These are phyloP conservation scores for Eupithecia vulgata DNA, from an alignment of 2,888 invertebrate genomes.

Conservation along the genomic window DNA sequence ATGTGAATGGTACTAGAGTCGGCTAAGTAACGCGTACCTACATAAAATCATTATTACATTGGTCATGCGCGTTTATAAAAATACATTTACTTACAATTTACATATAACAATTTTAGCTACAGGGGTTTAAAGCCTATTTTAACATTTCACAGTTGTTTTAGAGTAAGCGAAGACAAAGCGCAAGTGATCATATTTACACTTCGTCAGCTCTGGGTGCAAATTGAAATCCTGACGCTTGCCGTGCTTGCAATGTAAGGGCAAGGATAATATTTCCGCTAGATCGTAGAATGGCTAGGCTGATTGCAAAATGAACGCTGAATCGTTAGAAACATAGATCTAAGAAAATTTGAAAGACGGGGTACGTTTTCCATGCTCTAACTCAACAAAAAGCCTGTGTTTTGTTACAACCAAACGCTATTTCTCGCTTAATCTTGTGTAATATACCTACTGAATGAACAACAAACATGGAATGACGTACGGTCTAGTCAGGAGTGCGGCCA, in stretches of 20 bases:
- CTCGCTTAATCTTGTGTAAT: too few species aligned
- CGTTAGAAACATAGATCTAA: too few species aligned
- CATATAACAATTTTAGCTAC: not conserved
- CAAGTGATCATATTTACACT: conserved; percentile 4
- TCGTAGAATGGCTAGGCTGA: too few species aligned
- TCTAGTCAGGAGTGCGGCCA: too few species aligned
- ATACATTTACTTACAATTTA: conserved; percentile 66
- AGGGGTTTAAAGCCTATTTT: not conserved
- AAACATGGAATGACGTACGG: too few species aligned
- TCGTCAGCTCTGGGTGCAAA: not conserved
- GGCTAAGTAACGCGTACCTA: conserved; percentile 45
- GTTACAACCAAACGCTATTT: too few species aligned
- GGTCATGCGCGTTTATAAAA: conserved; percentile 75
- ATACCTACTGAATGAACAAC: too few species aligned
- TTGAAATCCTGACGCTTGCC: not conserved
- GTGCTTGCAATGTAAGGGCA: conserved; percentile 16
- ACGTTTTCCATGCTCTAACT: too few species aligned
- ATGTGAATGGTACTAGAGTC: conserved; percentile 32
- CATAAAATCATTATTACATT: conserved; percentile 63
- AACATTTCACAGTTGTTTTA: not conserved
- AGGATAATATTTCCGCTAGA: not conserved
- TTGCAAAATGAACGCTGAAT: too few species aligned
- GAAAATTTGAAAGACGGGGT: too few species aligned
- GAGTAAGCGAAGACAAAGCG: conserved; percentile 4
- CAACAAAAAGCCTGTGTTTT: too few species aligned